phyloP scores from a whole-genome alignment of 1,140 invertebrate species.

The Drosophila eugracilis region DNA sequence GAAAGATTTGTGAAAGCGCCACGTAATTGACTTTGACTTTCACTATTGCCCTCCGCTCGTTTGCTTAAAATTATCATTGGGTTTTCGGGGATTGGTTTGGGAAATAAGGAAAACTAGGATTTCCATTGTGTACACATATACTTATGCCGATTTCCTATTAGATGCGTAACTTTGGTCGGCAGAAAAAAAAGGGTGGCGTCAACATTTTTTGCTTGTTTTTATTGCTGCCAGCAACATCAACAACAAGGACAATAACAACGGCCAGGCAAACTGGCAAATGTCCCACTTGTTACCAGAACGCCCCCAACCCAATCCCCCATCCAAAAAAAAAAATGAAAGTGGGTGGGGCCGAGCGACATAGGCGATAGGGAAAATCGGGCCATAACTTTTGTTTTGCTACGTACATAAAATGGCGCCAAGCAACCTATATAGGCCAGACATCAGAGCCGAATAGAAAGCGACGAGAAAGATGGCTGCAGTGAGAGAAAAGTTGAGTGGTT shows the following conservation, averaged over 20 bases:
- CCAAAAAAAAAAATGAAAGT: slow-evolving; percentile 18
- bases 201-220: slow-evolving; percentile 79
- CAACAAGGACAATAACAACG: slow-evolving; percentile 50
- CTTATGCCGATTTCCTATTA: slow-evolving; percentile 75
- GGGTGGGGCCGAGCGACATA: slow-evolving; percentile 36
- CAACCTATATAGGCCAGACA: slow-evolving; percentile 82
- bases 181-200: slow-evolving; percentile 73
- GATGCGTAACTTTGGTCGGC: slow-evolving; percentile 51
- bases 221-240: slow-evolving; percentile 75
- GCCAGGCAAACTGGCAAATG: slow-evolving; percentile 71
- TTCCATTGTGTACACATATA: slow-evolving; percentile 79
- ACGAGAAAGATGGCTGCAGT: slow-evolving; percentile 33
- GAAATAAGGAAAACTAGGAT: slow-evolving; percentile 45
- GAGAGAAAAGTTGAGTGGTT: slow-evolving; percentile 1
- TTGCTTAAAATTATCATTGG: slow-evolving; percentile 80
- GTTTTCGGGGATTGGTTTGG: slow-evolving; percentile 4
- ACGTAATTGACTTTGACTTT: slow-evolving; percentile 80
- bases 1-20: slow-evolving; percentile 79
- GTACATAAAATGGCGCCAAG: slow-evolving; percentile 82
- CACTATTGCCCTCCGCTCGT: slow-evolving; percentile 31
- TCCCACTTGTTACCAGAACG: slow-evolving; percentile 77
- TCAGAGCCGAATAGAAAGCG: slow-evolving; percentile 34
- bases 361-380: slow-evolving; percentile 71
- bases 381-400: slow-evolving; percentile 82
- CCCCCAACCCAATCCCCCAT: slow-evolving; percentile 21